phyloP scores from a whole-genome alignment of 2,797 vertebrate species.

The Silurus lanzhouensis region DNA sequence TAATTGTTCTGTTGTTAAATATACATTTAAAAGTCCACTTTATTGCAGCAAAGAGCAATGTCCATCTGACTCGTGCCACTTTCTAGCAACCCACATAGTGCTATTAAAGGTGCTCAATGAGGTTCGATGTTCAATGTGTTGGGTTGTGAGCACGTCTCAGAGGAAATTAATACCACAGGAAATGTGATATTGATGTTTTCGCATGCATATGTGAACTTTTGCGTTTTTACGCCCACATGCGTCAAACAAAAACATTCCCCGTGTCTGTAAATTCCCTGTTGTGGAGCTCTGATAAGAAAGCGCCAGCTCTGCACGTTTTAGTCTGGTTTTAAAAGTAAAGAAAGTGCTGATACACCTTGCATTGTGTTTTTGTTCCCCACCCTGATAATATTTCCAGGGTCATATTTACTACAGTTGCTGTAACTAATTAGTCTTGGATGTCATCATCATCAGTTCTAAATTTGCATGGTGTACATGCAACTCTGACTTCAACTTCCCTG shows the following conservation, averaged over 20 bases:
- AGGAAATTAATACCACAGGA: conserved; percentile 79
- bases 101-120: conserved; percentile 21
- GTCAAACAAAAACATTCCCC: conserved; percentile 57
- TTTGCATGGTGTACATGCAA: background rate
- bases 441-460: background rate
- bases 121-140: conserved; percentile 22
- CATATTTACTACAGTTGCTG: background rate
- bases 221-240: conserved; percentile 74
- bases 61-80: background rate
- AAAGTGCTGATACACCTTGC: conserved; percentile 50
- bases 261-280: conserved; percentile 57
- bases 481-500: background rate
- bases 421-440: conserved; percentile 5
- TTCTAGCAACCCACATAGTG: background rate
- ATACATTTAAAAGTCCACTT: background rate
- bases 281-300: conserved; percentile 44
- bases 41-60: background rate
- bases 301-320: conserved; percentile 53
- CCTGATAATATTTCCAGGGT: conserved; percentile 11
- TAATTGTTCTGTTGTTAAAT: background rate
- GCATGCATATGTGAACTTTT: conserved; percentile 67
- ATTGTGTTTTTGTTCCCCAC: conserved; percentile 3
- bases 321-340: conserved; percentile 29
- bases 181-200: conserved; percentile 78
- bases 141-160: conserved; percentile 23